These are phyloP conservation scores for Megalopta genalis DNA, from an alignment of 1,140 invertebrate species.

Conservation along the genomic window DNA sequence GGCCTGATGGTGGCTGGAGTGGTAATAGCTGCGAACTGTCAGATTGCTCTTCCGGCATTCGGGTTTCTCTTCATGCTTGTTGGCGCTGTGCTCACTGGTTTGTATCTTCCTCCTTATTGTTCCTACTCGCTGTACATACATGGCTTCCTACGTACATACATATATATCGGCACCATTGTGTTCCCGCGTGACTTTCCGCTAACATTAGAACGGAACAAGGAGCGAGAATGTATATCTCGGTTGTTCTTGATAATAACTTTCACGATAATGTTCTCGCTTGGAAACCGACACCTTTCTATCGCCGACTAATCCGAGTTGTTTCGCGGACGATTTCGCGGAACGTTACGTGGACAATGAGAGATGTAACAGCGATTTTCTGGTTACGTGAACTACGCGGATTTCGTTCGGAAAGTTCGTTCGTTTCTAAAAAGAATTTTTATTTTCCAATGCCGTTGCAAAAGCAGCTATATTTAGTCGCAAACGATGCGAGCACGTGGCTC, in stretches of 20 bases:
- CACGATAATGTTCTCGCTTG: neutral
- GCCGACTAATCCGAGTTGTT: neutral
- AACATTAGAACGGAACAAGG: neutral
- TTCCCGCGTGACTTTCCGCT: neutral
- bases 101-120: conserved; percentile 54
- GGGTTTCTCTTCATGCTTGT: conserved; percentile 87
- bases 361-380: no score
- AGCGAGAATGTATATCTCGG: neutral
- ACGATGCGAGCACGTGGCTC: no score
- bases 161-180: conserved; percentile 4
- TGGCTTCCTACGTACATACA: neutral
- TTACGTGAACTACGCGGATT: no score
- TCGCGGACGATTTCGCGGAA: neutral
- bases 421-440: no score
- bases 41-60: conserved; percentile 87
- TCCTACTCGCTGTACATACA: neutral
- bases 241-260: neutral
- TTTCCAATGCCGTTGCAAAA: no score
- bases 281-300: neutral
- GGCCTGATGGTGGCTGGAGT: conserved; percentile 87
- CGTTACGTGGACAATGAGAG: no score
- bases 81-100: conserved; percentile 87
- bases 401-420: no score
- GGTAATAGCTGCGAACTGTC: conserved; percentile 87
- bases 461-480: no score